Conservation (phyloP, 2,113 vertebrate species). For the Bubalus kerabau region DNA sequence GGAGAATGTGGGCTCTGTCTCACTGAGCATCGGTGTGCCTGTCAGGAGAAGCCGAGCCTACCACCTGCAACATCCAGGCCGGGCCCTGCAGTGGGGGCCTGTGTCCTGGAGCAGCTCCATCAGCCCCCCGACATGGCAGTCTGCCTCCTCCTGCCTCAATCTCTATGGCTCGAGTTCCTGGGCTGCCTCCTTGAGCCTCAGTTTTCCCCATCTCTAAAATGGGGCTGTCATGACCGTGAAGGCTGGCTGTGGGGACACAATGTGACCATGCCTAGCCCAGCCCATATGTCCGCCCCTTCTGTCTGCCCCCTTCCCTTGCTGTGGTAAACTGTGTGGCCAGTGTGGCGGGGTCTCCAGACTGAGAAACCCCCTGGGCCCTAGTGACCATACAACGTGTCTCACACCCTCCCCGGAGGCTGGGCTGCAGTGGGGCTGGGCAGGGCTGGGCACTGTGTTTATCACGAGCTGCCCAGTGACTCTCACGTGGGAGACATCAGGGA, state of each 20-base stretch:
- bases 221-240: not conserved
- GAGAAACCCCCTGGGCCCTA: not conserved
- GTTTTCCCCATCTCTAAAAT: not conserved
- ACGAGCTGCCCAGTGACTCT: not conserved
- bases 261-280: not conserved
- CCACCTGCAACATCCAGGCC: no score
- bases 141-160: not conserved
- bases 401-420: not conserved
- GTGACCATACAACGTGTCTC: not conserved
- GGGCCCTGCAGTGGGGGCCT: fast-evolving
- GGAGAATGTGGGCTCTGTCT: not conserved
- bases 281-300: fast-evolving
- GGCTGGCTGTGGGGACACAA: not conserved
- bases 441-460: not conserved
- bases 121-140: not conserved
- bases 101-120: not conserved
- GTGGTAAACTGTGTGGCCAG: no score
- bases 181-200: not conserved
- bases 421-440: not conserved
- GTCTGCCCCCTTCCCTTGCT: not conserved
- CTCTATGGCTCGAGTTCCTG: not conserved
- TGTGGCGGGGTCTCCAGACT: not conserved
- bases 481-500: not conserved
- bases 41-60: not conserved
- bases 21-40: fast-evolving